phyloP scores from a whole-genome alignment of 2,888 invertebrate species.

The Pheosia gnoma region DNA sequence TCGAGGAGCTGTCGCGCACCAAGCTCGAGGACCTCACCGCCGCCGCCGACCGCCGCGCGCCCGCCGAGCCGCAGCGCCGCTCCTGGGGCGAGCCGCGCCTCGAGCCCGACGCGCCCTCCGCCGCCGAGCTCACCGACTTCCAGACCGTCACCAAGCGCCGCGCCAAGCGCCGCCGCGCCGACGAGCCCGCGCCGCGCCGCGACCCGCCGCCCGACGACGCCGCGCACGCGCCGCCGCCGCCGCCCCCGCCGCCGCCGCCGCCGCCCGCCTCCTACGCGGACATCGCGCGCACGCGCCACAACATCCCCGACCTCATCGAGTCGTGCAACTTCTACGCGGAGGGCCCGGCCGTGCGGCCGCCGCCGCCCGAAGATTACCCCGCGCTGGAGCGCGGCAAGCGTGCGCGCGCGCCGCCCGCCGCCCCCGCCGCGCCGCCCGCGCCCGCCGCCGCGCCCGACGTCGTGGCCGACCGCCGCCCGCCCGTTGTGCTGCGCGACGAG shows the following conservation, averaged over 20 bases:
- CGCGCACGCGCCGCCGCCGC: conserved; percentile 84
- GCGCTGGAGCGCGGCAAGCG: conserved; percentile 40
- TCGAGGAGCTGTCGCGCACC: conserved; percentile 92
- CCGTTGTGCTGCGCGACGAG: conserved; percentile 89
- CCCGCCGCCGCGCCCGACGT: conserved; percentile 68
- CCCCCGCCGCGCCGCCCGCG: conserved; percentile 59
- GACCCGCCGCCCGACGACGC: conserved; percentile 45
- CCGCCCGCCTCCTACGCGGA: conserved; percentile 90
- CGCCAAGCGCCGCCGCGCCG: conserved; percentile 88
- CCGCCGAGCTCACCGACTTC: conserved; percentile 88
- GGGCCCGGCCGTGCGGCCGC: conserved; percentile 43
- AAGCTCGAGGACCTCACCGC: conserved; percentile 89
- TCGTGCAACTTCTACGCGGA: conserved; percentile 80
- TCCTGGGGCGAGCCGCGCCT: conserved; percentile 53
- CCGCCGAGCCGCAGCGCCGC: conserved; percentile 49
- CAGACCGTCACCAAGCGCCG: conserved; percentile 93
- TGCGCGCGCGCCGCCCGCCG: conserved; percentile 32
- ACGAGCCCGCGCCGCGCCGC: conserved; percentile 61
- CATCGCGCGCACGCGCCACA: conserved; percentile 86
- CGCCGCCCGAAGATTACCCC: conserved; percentile 44
- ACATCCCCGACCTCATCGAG: conserved; percentile 81
- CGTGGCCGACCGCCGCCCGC: conserved; percentile 83
- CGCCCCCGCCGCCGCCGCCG: conserved; percentile 85
- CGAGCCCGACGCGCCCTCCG: conserved; percentile 49
- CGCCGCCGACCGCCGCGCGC: conserved; percentile 59